Evolutionary conservation across 2,888 invertebrate species (phyloP).

Genomic region (Tenthredo distinguenda): DNA sequence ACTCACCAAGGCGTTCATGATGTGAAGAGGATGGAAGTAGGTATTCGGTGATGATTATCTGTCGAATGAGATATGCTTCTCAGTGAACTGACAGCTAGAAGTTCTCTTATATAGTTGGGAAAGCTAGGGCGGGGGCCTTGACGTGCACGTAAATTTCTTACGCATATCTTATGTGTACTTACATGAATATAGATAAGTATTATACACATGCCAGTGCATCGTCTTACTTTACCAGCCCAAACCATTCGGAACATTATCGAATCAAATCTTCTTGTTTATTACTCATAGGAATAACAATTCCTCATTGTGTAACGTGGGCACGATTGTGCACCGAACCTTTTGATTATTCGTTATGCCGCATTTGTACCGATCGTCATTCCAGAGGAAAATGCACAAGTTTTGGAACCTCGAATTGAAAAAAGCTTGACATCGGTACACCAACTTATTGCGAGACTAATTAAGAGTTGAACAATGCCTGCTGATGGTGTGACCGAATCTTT

Average conservation of each 20-base stretch:
- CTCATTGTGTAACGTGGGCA: not conserved
- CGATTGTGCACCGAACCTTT: not conserved
- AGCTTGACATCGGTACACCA: not conserved
- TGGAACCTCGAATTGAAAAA: not conserved
- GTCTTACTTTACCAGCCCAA: not conserved
- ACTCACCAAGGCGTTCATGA: conserved; percentile 43
- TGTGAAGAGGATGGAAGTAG: not conserved
- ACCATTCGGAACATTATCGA: not conserved
- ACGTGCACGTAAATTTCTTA: conserved; percentile 33
- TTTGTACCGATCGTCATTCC: not conserved
- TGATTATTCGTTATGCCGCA: conserved; percentile 1
- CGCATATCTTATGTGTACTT: conserved; percentile 16
- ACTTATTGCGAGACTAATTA: not conserved
- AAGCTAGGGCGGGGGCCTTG: conserved; percentile 20
- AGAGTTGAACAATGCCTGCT: not conserved
- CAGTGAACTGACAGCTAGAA: conserved; percentile 35
- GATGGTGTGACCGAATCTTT: not conserved
- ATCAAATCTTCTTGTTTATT: conserved; percentile 1
- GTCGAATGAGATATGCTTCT: conserved; percentile 42
- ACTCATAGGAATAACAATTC: conserved; percentile 1
- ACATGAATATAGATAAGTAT: conserved; percentile 32
- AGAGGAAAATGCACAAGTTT: not conserved
- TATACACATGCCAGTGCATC: conserved; percentile 20
- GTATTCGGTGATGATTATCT: conserved; percentile 21
- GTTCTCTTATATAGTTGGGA: conserved; percentile 39